Evolutionary conservation across 2,888 invertebrate genomes (phyloP), one percentile per base, ranked within the genome.

Genomic region (Stenchaetothrips biformis): DNA sequence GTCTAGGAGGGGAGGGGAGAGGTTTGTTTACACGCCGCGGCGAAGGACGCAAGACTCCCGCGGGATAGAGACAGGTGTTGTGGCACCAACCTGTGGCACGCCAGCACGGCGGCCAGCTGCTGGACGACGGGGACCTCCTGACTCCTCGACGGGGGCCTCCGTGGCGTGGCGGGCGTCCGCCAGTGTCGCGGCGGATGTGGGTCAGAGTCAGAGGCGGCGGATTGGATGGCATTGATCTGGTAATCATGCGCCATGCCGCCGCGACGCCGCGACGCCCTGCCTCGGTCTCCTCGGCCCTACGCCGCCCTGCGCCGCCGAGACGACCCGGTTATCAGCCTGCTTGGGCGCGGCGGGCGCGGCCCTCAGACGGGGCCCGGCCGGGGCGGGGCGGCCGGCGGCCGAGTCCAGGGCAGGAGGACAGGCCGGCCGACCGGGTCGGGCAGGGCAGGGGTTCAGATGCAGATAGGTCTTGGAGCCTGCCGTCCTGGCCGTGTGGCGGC

Each of bases 311-410:
- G 67, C n/a, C 67, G 67, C 67, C 21, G 67, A 21, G 67, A 74
- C 67, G 67, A 74, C 67, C 67, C 25, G 67, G 67, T 74, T 74
- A 74, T 74, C 67, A 74, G 67, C 37, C 37, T 37, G 37, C 67
- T 7, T 74, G 21, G 25, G 67, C 25, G 53, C 9, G 53, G 53
- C 53, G 11, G 53, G 9, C 53, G 18, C 53, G 18, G 53, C 53
- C 18, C 53, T 18, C 18, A 13, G 53, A 18, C 53, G 9, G 59
- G 18, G 18, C 59, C 4, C 13, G 59, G 18, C 18, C 18, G 59
- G 18, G 37, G 37, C 37, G 4, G 37, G 37, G 37, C 37, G 4
- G 37, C 2, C 37, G 37, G 37, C 37, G 37, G 37, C 37, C 37
- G 37, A 37, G 37, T 37, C 37, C 37, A 37, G 37, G 37, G 37